Base-by-base conservation (phyloP, 2,797 vertebrate genomes). In the Mormyrops boulengeri region DNA sequence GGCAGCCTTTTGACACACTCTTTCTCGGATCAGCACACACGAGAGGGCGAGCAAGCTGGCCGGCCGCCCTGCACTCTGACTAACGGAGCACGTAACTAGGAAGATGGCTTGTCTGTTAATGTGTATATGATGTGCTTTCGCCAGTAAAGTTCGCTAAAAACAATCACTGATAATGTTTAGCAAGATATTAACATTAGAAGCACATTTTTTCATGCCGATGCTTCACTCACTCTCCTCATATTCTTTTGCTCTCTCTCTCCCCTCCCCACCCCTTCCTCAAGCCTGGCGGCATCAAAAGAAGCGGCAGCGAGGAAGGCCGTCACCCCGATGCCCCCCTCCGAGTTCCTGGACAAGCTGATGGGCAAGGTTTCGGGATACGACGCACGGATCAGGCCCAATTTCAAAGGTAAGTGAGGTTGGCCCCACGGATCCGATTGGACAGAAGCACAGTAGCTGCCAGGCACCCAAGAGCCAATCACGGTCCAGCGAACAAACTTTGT, bases 301-400 rank as follows among this genome's bases (percentile, higher is more conserved):
- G 98, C 98, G 22, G 97, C 97, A 12, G 98, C 98, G 47, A 96
- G 98, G 90, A 97, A 98, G 90, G 96, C 97, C 8, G 94, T 97
- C 90, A 96, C 98, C 85, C 97, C 97, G 4, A 99, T 99, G 98
- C 98, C 99, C 73, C 98, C 99, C 85, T 99, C 99, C 0, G 99
- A 99, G 94, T 99, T 99, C 95, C 94, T 99, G 97, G 99, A 99
- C 94, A 99, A 99, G 91, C 93, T 99, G 92, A 99, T 99, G 99
- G 99, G 99, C 88, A 96, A 98, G 93, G 98, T 98, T 62, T 99
- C 99, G 49, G 99, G 99, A 91, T 99, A 99, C 0, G 99, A 99
- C 85, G 99, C 99, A 94, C 97, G 99, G 94, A 99, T 99, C 95
- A 96, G 99, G 92, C 99, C 99, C 55, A 99, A 99, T 94, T 99